Base-by-base conservation (phyloP, 2,113 vertebrate species). In the Microcebus tavaratra region DNA sequence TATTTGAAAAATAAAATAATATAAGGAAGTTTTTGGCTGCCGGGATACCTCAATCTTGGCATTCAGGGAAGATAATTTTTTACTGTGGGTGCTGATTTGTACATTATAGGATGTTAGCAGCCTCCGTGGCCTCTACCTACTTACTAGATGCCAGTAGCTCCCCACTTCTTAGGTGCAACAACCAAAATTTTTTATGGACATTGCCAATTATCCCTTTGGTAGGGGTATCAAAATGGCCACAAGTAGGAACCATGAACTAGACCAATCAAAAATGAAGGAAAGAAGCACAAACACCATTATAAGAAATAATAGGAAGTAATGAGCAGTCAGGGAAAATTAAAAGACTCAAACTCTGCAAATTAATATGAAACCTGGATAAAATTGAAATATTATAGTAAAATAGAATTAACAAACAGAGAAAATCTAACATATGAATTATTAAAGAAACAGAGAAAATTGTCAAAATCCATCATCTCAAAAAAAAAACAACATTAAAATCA, bases 1-100 rank as follows among this genome's bases (percentile, higher is more conserved):
- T 90, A 65, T 86, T 67, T 86, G 18, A 34, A 90, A 73, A 86
- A 94, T 36, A 90, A 85, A 79, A 86, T 80, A 63, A 50, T 48
- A 34, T 65, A 65, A 89, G 53, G 75, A 90, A 9, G 57, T 50
- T 70, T 53, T 25, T 70, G 88, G 59, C 42, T 70, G 17, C 17
- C n/a, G 45, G 23, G n/a, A 25, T 93, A 67, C 20, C 36, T 45
- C n/a, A 31, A 53, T 5, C 9, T 45, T 61, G 6, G 29, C 20
- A 75, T 3, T 76, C 42, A 70, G 53, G 27, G 34, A 82, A 88
- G 45, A 31, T 2, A 31, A 12, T 72, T 53, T 31, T 78, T 31
- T 76, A 27, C 27, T 82, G 6, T 4, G 34, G 61, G 42, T 45
- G 5, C 17, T 61, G n/a, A 31, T 0, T 23, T 70, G 4, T 15